Base-by-base conservation (phyloP, 1,140 invertebrate species). In the Anoplophora glabripennis region DNA sequence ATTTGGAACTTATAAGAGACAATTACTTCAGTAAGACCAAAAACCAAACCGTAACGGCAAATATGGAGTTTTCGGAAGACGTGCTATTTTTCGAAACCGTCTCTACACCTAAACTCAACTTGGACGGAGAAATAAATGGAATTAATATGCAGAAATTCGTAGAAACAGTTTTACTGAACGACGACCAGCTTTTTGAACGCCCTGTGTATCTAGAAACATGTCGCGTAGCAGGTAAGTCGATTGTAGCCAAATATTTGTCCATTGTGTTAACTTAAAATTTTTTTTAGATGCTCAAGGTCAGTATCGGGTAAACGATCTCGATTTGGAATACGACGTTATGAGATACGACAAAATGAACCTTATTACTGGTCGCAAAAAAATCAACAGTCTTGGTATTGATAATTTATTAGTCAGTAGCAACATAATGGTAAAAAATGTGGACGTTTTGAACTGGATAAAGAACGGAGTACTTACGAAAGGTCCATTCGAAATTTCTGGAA, bases 291-390 rank as follows among this genome's bases (percentile, higher is more conserved):
- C 77, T 8, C 17, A 59, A 8, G 76, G 68, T n/a, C 48, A 68
- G 11, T 71, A 63, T 55, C 41, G 57, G 0, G 66, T 80, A 18
- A 80, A 80, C 62, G 58, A 74, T 34, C 59, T 78, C 12, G 71
- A 78, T 68, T 57, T 80, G 47, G 60, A 71, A 33, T 64, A 69
- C 33, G 79, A 80, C 58, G 64, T 80, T 5, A 65, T 80, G 65
- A 63, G 70, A 52, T 74, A 71, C 53, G 68, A 74, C 60, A 51
- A 40, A 34, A 14, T 53, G 7, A 75, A 76, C 51, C 63, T 68
- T 28, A 65, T 78, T 17, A 75, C 72, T 11, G 75, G 72, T 5
- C 38, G 44, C 1, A 79, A 80, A 68, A 56, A 5, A 7, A 51
- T 78, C 7, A 9, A 68, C 4, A 66, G 64, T 41, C 57, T 76